Conservation (phyloP, 1,140 invertebrate species). For the Drosophila rufa region DNA sequence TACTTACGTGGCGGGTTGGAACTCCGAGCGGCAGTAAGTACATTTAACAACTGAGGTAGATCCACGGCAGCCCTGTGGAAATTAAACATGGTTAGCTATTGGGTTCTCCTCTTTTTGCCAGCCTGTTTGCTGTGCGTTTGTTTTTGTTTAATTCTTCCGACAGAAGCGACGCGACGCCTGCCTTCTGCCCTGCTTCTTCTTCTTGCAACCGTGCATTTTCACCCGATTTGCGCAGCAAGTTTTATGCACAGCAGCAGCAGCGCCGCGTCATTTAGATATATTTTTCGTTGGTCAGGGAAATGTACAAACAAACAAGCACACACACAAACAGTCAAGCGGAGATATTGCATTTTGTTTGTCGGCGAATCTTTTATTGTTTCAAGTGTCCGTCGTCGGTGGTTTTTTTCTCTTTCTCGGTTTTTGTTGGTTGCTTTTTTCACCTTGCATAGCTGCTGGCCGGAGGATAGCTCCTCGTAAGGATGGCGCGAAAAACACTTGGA, state of each 20-base stretch:
- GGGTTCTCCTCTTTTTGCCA: neutral
- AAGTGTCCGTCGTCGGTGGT: slow-evolving; percentile 23
- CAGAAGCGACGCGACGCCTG: slow-evolving; percentile 34
- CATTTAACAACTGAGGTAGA: slow-evolving; percentile 97
- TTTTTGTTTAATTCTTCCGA: slow-evolving; percentile 29
- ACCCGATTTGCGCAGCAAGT: slow-evolving; percentile 69
- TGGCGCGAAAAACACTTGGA: slow-evolving; percentile 97
- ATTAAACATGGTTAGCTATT: slow-evolving; percentile 10
- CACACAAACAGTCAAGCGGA: slow-evolving; percentile 32
- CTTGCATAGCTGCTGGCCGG: slow-evolving; percentile 98
- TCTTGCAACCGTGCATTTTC: slow-evolving; percentile 57
- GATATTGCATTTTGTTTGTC: slow-evolving; percentile 54
- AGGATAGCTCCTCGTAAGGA: slow-evolving; percentile 97
- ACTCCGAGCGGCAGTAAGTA: slow-evolving; percentile 98
- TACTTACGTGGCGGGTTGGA: slow-evolving; percentile 96
- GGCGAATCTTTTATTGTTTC: slow-evolving; percentile 20
- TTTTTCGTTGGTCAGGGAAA: slow-evolving; percentile 49
- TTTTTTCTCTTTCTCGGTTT: slow-evolving; percentile 9
- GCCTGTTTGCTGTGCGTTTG: slow-evolving; percentile 4
- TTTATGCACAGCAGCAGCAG: slow-evolving; percentile 55
- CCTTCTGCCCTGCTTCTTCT: slow-evolving; percentile 45
- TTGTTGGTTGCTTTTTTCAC: slow-evolving; percentile 86
- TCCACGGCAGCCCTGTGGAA: slow-evolving; percentile 95
- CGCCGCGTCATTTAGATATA: slow-evolving; percentile 50
- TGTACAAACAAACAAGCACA: slow-evolving; percentile 37